Evolutionary conservation across 1,140 invertebrate species (phyloP), one percentile per base, ranked within the genome.

Genomic region (Caerostris extrusa): DNA sequence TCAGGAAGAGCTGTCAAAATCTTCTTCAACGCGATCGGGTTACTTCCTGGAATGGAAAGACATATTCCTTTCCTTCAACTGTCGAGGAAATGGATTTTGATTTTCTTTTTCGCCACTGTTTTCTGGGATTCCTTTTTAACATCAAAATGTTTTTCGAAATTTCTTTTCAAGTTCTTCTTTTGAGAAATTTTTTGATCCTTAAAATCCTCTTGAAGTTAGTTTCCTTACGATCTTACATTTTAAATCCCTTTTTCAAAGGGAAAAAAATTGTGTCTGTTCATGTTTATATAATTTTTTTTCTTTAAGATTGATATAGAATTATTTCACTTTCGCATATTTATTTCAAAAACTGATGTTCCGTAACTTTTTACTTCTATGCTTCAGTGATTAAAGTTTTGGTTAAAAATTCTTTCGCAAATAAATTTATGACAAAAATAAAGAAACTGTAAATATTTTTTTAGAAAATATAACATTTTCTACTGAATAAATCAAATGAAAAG

Each of bases 1-100:
- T 77, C 69, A 77, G 8, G 8, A 77, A 77, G 50, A 77, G 69
- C 69, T 77, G 69, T 77, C 69, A 77, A 77, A 77, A 77, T 50
- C 69, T 77, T 19, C 69, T 53, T 34, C 69, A 10, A 10, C 8
- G 34, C 19, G 69, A 77, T 77, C 69, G 50, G 10, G 69, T 77
- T 10, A 77, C 69, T 77, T 10, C 34, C 12, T 77, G 69, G 7
- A 77, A 50, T 10, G 34, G 69, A 77, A 77, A 77, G 69, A 77
- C 50, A 19, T 50, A 77, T 77, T 77, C 69, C 69, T 50, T 34
- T 77, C 69, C 69, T 77, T 77, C 69, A 77, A 34, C 69, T 77
- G 69, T 77, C 69, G 69, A 10, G 19, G 69, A 77, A 77, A 77
- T 50, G 69, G 69, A 77, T 77, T 77, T 71, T n/a, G 34, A 19